phyloP scores from a whole-genome alignment of 1,140 invertebrate species.

The Papilio machaon region DNA sequence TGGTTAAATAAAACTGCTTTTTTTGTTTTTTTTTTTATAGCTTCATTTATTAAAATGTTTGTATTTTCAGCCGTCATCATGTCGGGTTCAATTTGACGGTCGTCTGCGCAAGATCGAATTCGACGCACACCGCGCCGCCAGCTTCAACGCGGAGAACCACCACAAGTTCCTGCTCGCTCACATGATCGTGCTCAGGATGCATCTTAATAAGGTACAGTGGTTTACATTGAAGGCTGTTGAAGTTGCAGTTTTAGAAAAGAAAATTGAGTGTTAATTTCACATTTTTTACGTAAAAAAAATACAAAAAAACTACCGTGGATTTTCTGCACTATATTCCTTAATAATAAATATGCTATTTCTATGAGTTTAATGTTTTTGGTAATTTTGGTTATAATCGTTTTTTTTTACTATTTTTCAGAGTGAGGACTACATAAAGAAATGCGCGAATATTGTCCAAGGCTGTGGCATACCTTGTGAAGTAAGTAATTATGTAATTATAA shows the following conservation, averaged over 20 bases:
- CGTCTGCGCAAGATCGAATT: conserved; percentile 54
- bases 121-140: conserved; percentile 59
- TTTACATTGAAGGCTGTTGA: neutral
- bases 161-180: conserved; percentile 71
- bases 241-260: no score
- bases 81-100: conserved; percentile 50
- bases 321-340: no score
- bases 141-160: conserved; percentile 67
- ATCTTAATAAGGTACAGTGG: conserved; percentile 66
- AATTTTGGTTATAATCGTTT: neutral
- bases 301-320: no score
- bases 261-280: no score
- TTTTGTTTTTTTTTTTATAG: no score
- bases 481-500: conserved; percentile 35
- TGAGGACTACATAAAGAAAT: conserved; percentile 66
- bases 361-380: no score
- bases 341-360: no score
- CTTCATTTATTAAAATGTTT: conserved; percentile 10
- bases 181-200: conserved; percentile 73
- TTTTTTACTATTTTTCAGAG: conserved; percentile 60
- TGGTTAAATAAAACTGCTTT: no score
- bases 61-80: conserved; percentile 54
- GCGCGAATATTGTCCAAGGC: conserved; percentile 52
- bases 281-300: no score
- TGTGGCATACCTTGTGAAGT: conserved; percentile 70